Evolutionary conservation across 2,888 invertebrate species (phyloP), one percentile per base, ranked within the genome.

Genomic region (Lasius platythorax): DNA sequence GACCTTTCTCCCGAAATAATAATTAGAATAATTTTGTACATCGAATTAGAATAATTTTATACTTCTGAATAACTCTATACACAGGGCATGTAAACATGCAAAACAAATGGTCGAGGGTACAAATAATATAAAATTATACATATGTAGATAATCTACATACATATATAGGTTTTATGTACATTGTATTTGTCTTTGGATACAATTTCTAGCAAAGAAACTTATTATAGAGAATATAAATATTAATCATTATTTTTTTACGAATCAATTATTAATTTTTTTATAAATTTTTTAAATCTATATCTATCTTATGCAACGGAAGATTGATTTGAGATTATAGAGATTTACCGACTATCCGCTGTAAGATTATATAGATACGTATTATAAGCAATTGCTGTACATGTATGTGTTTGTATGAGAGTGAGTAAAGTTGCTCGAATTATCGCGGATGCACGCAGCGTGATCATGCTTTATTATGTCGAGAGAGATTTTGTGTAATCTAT

Each of bases 401-500:
- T 33, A 33, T 33, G 33, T 33, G 37, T 37, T 8, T n/a, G n/a
- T n/a, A 5, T 46, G 53, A 53, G 53, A 53, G 1, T 6, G n/a
- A 53, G n/a, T n/a, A n/a, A 40, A 88, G 84, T 82, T 86, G 84
- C 85, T 88, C 88, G 91, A 92, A 93, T 93, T 92, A 93, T 89
- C 92, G 89, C 87, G 88, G 87, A 90, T 86, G 68, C 84, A 81
- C 70, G 79, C 83, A 68, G 83, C 86, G 87, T 92, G 88, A 91
- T 92, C 88, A 89, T 83, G 89, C 88, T 87, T 91, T 87, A 89
- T 89, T 89, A 89, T 84, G 83, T 86, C 87, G 87, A 85, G 88
- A 91, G 92, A 53, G n/a, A n/a, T 53, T 91, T 78, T 90, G 85
- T 91, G 90, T 92, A 92, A 93, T 93, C 92, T 91, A 92, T 93